These are phyloP conservation scores for Gila robusta DNA, from an alignment of 2,797 vertebrate species.

Conservation along the genomic window DNA sequence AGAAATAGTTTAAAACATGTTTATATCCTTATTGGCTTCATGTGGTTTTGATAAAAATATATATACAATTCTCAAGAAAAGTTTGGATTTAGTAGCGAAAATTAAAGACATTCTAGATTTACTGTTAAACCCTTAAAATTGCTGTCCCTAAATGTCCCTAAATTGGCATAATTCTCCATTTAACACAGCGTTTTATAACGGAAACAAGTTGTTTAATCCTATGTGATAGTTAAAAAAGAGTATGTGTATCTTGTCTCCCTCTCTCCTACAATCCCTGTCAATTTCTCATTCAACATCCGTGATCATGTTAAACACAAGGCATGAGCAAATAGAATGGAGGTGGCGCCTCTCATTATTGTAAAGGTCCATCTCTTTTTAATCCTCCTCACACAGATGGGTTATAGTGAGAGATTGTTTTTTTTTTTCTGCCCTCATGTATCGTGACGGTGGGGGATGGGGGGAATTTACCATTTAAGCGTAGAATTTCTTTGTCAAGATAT, in stretches of 20 bases:
- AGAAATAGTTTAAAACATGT: background rate
- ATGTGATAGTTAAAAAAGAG: constrained; percentile 66
- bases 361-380: background rate
- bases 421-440: background rate
- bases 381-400: background rate
- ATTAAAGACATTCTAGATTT: background rate
- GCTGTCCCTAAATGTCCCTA: constrained; percentile 68
- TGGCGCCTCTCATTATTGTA: background rate
- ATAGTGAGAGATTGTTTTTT: background rate
- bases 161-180: constrained; percentile 76
- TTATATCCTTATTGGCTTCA: background rate
- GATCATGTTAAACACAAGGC: constrained; percentile 9
- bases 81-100: background rate
- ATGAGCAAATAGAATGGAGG: constrained; percentile 1
- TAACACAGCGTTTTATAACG: constrained; percentile 62
- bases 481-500: background rate
- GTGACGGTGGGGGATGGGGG: too few relatives aligned
- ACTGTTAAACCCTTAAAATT: constrained; percentile 60
- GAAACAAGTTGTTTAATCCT: constrained; percentile 69
- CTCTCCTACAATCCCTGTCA: constrained; percentile 5
- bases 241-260: background rate
- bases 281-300: constrained; percentile 12
- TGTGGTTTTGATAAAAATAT: background rate
- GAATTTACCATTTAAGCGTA: background rate
- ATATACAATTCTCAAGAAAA: background rate